Conservation (phyloP, 2,113 vertebrate species). For the Noturus placidus region DNA sequence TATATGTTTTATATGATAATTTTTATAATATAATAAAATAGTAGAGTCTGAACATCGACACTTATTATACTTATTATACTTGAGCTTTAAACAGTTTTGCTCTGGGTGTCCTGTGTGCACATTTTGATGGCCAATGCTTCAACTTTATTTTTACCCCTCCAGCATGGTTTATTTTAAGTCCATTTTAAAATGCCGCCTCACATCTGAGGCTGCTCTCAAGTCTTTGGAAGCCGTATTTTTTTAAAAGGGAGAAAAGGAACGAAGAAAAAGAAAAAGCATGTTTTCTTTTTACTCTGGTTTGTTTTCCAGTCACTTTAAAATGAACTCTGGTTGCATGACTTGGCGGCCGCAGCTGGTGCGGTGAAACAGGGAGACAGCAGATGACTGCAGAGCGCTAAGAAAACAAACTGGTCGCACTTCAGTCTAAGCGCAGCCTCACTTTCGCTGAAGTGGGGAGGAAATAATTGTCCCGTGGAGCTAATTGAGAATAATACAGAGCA, state of each 20-base stretch:
- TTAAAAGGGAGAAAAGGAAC: slow-evolving; percentile 55
- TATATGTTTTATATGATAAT: not conserved
- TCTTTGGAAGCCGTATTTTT: slow-evolving; percentile 58
- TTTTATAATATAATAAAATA: slow-evolving; percentile 1
- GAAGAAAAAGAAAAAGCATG: slow-evolving; percentile 55
- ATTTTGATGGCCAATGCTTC: slow-evolving; percentile 48
- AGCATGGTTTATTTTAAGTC: slow-evolving; percentile 73
- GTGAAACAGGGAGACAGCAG: slow-evolving; percentile 51
- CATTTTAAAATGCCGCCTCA: slow-evolving; percentile 56
- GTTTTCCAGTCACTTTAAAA: slow-evolving; percentile 73
- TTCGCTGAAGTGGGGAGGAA: slow-evolving; percentile 15
- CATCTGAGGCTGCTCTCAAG: slow-evolving; percentile 63
- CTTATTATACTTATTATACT: slow-evolving; percentile 46
- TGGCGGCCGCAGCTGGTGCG: slow-evolving; percentile 65
- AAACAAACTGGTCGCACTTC: slow-evolving; percentile 42
- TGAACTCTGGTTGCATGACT: slow-evolving; percentile 67
- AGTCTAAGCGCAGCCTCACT: not conserved
- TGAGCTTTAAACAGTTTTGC: slow-evolving; percentile 53
- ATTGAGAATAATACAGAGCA: slow-evolving; percentile 25
- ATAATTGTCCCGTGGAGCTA: slow-evolving; percentile 37
- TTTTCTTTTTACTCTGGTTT: slow-evolving; percentile 74
- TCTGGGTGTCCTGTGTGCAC: slow-evolving; percentile 48
- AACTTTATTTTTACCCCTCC: slow-evolving; percentile 65
- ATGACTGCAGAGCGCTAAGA: slow-evolving; percentile 35
- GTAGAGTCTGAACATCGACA: slow-evolving; percentile 43